These are phyloP conservation scores for Eunapius fragilis DNA, from an alignment of 37 sponge, comb jelly and placozoan genomes.

Conservation along the genomic window DNA sequence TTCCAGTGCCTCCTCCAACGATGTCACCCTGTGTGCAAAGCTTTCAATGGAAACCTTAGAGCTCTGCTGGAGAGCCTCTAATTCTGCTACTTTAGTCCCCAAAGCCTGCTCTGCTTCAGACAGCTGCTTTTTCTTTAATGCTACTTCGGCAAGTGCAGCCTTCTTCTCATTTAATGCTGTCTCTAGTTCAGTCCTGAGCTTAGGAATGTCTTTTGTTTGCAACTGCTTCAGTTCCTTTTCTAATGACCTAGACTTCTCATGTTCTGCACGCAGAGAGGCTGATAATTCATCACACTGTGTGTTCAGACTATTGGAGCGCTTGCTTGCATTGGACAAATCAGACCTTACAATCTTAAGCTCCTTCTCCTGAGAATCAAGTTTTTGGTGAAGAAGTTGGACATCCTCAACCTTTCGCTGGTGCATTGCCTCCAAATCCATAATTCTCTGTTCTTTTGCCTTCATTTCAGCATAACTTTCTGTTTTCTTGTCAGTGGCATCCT, in stretches of 20 bases:
- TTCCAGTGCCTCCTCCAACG: not conserved
- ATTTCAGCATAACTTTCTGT: not conserved
- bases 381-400: conserved; percentile 4
- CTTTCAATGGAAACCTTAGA: not conserved
- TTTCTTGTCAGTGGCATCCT: not conserved
- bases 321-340: not conserved
- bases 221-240: conserved; percentile 11
- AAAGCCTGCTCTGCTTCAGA: not conserved
- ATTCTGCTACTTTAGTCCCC: not conserved
- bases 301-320: not conserved
- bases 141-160: not conserved
- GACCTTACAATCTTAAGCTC: conserved; percentile 1
- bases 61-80: conserved; percentile 8
- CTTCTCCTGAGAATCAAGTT: conserved; percentile 13
- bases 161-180: not conserved
- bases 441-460: not conserved
- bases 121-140: not conserved
- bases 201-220: conserved; percentile 1
- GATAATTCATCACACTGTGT: not conserved
- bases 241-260: not conserved
- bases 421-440: not conserved
- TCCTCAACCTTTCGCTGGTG: not conserved
- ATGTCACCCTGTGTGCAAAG: not conserved
- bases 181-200: conserved; percentile 4
- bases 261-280: not conserved